Base-by-base conservation (phyloP, 2,888 invertebrate genomes). In the Entomobrya proxima region DNA sequence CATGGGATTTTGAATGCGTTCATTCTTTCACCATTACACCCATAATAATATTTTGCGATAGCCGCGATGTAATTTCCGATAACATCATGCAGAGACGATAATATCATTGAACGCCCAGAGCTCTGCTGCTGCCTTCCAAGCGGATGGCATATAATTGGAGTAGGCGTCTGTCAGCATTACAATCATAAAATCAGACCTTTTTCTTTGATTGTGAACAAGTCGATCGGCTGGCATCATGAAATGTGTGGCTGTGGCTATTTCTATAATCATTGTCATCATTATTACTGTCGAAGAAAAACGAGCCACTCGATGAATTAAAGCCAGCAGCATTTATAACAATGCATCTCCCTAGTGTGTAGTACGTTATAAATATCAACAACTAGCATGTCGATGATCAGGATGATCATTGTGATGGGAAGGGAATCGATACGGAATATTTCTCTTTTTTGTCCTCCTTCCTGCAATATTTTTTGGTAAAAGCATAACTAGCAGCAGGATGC, bases 111-210 rank as follows among this genome's bases (percentile, higher is more conserved):
- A 35, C 37, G 44, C 40, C 37, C 69, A 5, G 13, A 24, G 40
- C 9, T 21, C 24, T 21, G 11, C 7, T 11, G 6, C 69, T 7
- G 15, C 24, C 9, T 55, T 55, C 24, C n/a, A n/a, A n/a, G 21
- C 37, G 15, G 44, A 44, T 40, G 44, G 40, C 37, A 67, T 35
- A 27, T 40, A 61, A 61, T 77, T 61, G 77, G 44, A 75, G 58
- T 40, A 58, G 61, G 61, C 58, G 77, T 77, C 75, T 37, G 77
- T 77, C 77, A 77, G n/a, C n/a, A n/a, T n/a, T n/a, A n/a, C n/a
- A n/a, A n/a, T 44, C 77, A 58, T 58, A 24, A 30, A 52, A 24
- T n/a, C 30, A 44, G 44, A 72, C 72, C 72, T 40, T 47, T 61
- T 72, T 47, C 72, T 72, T 35, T 30, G 44, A 72, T 72, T 72